A percentile compares a stretch with the other conserved stretches of the same genome.
Conservation (phyloP, 2,113 vertebrate genomes). For the Eonycteris spelaea region DNA sequence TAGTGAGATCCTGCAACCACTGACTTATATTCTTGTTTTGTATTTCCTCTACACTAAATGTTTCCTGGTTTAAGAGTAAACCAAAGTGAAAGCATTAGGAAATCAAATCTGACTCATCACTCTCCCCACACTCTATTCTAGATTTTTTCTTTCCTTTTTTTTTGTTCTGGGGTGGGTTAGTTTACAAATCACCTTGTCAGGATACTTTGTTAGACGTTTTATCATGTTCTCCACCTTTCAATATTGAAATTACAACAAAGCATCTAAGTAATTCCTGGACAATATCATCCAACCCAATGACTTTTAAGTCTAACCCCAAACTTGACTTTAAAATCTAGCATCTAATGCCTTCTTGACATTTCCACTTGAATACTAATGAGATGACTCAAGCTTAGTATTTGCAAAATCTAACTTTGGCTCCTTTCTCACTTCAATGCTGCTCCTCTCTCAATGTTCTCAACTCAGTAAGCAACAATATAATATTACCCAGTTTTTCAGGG, state of each 20-base stretch:
- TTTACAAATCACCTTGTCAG: background rate
- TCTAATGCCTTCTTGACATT: background rate
- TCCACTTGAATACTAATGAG: background rate
- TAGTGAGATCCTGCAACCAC: background rate
- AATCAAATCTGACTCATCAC: background rate
- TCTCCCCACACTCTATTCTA: background rate
- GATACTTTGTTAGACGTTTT: background rate
- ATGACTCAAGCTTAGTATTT: background rate
- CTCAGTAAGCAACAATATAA: background rate
- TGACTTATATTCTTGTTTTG: background rate
- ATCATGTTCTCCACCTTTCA: background rate
- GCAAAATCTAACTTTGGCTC: background rate
- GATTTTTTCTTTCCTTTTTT: background rate
- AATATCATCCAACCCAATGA: background rate
- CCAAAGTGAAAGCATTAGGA: background rate
- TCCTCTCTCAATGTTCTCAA: background rate
- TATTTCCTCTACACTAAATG: background rate
- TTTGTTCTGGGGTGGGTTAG: background rate
- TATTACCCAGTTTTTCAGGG: background rate
- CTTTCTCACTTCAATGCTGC: background rate
- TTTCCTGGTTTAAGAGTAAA: background rate
- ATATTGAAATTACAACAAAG: background rate
- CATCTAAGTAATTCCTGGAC: background rate
- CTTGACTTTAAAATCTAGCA: background rate
- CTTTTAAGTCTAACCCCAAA: background rate